A percentile compares a stretch with the other conserved stretches of the same genome.
Evolutionary conservation across 2,797 vertebrate genomes (phyloP).

Genomic region (Peromyscus aztecus): DNA sequence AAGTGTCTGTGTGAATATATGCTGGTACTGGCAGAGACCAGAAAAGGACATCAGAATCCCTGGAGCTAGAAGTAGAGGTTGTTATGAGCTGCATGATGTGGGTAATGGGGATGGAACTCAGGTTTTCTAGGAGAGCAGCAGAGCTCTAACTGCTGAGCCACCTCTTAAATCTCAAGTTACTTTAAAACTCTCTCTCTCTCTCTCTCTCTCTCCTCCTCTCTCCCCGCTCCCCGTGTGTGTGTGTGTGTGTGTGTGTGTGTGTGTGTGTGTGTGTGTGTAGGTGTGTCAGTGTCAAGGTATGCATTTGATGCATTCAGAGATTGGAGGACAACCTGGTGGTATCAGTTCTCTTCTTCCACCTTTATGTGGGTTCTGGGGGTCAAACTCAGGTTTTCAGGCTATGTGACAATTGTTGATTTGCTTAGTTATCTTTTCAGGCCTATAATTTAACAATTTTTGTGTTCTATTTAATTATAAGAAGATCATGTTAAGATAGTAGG

Average conservation of each 20-base stretch:
- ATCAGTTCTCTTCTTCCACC: neutral
- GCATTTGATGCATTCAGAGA: neutral
- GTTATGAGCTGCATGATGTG: neutral
- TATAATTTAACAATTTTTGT: neutral
- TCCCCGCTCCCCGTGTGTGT: too few species aligned
- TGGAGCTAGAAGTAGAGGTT: neutral
- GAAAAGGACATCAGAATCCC: neutral
- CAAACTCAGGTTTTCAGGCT: neutral
- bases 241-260: neutral
- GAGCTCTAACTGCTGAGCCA: neutral
- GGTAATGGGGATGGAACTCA: neutral
- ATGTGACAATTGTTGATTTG: neutral
- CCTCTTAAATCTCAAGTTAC: neutral
- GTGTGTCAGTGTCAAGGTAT: neutral
- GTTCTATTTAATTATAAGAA: conserved; percentile 25
- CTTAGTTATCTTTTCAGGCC: neutral
- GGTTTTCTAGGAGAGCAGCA: neutral
- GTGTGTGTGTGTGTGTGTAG: neutral
- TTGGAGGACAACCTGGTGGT: neutral
- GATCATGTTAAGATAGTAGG: conserved; percentile 10
- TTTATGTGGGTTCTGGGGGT: neutral
- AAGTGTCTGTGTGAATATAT: neutral
- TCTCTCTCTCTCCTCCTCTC: too few species aligned
- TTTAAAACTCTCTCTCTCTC: neutral
- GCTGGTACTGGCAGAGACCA: neutral